Conservation (phyloP, 2,113 vertebrate genomes). For the Platichthys stellatus region DNA sequence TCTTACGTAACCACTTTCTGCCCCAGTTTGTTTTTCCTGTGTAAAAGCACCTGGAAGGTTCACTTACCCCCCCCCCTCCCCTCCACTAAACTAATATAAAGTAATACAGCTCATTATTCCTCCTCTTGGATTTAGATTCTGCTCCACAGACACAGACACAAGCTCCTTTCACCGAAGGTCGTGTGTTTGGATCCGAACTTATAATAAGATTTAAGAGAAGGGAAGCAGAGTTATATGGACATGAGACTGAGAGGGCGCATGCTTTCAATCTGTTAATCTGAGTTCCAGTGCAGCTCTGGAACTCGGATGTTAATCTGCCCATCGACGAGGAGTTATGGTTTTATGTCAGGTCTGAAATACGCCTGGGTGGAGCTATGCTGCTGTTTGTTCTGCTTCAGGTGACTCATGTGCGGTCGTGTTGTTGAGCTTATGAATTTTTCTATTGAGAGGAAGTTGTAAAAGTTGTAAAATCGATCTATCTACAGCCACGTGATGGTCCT, state of each 20-base stretch:
- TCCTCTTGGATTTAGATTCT: slow-evolving; percentile 42
- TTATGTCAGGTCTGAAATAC: background rate
- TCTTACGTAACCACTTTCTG: slow-evolving; percentile 41
- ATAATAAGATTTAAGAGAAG: slow-evolving; percentile 73
- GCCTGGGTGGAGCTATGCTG: background rate
- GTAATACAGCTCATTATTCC: slow-evolving; percentile 49
- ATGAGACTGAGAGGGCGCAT: slow-evolving; percentile 67
- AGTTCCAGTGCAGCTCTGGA: slow-evolving; percentile 53
- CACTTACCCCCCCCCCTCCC: background rate
- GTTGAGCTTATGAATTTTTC: background rate
- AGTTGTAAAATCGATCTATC: background rate
- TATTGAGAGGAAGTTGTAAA: background rate
- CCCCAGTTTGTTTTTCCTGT: slow-evolving; percentile 34
- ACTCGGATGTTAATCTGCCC: slow-evolving; percentile 25
- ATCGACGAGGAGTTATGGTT: background rate
- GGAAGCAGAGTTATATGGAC: slow-evolving; percentile 47
- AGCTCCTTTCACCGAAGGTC: slow-evolving; percentile 56
- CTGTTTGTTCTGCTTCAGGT: background rate
- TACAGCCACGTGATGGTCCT: background rate
- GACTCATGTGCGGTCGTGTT: background rate
- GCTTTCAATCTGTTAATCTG: slow-evolving; percentile 69
- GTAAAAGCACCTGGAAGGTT: slow-evolving; percentile 47
- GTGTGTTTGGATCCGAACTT: slow-evolving; percentile 64
- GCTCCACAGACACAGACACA: slow-evolving; percentile 52
- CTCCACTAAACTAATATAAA: slow-evolving; percentile 55